A percentile compares a stretch with the other conserved stretches of the same genome.
Evolutionary conservation across 1,140 invertebrate species (phyloP).

Genomic region (Papilio glaucus): DNA sequence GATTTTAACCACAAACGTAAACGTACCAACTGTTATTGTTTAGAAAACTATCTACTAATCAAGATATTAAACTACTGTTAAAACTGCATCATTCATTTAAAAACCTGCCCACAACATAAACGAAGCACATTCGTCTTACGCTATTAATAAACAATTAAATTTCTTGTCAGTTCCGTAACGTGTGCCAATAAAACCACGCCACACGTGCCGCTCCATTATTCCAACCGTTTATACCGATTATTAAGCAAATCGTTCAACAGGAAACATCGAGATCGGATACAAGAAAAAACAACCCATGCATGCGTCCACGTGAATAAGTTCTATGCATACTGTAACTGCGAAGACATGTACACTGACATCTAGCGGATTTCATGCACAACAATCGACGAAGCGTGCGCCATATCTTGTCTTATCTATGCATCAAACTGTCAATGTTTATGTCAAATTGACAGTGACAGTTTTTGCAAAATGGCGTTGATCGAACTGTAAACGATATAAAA

Average conservation of each 20-base stretch:
- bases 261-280: slow-evolving; percentile 62
- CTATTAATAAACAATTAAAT: slow-evolving; percentile 25
- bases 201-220: slow-evolving; percentile 31
- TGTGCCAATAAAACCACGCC: slow-evolving; percentile 44
- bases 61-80: too few relatives aligned
- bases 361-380: slow-evolving; percentile 7
- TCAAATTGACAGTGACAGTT: slow-evolving; percentile 12
- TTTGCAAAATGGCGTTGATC: neutral
- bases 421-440: slow-evolving; percentile 23
- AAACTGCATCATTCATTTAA: neutral
- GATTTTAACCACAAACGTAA: too few relatives aligned
- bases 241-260: slow-evolving; percentile 63
- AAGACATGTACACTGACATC: slow-evolving; percentile 9
- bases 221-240: slow-evolving; percentile 65
- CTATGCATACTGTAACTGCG: slow-evolving; percentile 32
- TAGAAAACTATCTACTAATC: too few relatives aligned
- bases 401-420: slow-evolving; percentile 12
- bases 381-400: neutral
- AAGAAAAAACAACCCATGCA: slow-evolving; percentile 53
- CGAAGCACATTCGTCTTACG: neutral
- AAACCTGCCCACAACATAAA: neutral
- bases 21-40: too few relatives aligned
- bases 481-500: neutral
- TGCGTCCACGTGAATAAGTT: slow-evolving; percentile 40
- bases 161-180: slow-evolving; percentile 27